Evolutionary conservation across 2,113 vertebrate species (phyloP).

Genomic region (Carlito syrichta): DNA sequence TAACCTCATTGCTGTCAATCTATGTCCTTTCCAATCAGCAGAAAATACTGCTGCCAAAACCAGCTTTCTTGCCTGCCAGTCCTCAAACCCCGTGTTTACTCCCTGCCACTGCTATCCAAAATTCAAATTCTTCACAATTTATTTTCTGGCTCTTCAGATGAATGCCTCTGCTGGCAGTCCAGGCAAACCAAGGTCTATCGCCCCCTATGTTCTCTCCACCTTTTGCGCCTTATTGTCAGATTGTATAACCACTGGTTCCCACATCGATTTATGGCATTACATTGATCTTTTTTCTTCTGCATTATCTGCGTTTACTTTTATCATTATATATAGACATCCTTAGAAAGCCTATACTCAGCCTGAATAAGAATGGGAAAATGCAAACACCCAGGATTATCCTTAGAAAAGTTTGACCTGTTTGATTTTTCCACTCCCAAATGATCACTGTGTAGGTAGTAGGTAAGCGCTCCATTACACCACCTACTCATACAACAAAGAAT

Average conservation of each 20-base stretch:
- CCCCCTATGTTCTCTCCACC: neutral
- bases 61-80: neutral
- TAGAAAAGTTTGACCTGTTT: neutral
- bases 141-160: neutral
- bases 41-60: constrained; percentile 27
- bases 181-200: neutral
- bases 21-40: neutral
- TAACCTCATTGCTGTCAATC: neutral
- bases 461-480: neutral
- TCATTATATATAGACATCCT: neutral
- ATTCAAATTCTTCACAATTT: constrained; percentile 43
- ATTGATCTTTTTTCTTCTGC: neutral
- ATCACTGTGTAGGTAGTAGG: neutral
- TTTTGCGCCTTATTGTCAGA: neutral
- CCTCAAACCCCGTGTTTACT: neutral
- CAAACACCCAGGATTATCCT: neutral
- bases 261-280: neutral
- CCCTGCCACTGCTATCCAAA: neutral
- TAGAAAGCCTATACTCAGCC: neutral
- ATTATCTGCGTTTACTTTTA: neutral
- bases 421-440: neutral
- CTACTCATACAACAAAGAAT: neutral
- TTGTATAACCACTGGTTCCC: neutral
- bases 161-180: neutral
- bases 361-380: neutral